Conservation (phyloP, 1,140 invertebrate species). For the Aphaenogaster floridana region DNA sequence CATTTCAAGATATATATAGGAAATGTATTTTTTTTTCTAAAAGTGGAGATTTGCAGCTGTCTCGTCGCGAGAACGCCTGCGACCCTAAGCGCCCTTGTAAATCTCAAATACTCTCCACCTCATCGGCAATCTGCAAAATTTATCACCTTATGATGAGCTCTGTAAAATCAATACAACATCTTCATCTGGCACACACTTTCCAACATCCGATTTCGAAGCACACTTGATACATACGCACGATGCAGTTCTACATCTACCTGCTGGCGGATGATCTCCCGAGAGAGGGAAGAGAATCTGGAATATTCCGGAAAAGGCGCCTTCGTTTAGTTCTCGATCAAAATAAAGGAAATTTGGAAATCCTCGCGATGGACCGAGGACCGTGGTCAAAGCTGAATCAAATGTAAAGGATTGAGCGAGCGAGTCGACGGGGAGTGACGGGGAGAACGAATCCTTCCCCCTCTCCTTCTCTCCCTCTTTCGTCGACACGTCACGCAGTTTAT, state of each 20-base stretch:
- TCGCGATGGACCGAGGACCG: not conserved
- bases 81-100: not conserved
- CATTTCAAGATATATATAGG: conserved; percentile 54
- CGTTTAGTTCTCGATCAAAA: not conserved
- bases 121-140: not conserved
- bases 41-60: not conserved
- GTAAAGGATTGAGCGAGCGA: not conserved
- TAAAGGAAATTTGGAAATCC: not conserved
- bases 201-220: not conserved
- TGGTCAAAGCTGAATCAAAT: not conserved
- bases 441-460: not conserved
- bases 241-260: not conserved
- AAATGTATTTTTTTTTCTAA: not conserved
- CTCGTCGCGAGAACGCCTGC: not conserved
- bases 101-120: not conserved
- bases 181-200: not conserved
- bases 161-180: not conserved
- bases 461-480: not conserved
- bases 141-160: not conserved
- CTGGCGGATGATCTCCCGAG: not conserved
- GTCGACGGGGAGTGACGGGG: not conserved
- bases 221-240: not conserved
- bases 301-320: not conserved
- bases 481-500: conserved; percentile 13
- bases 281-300: not conserved